Evolutionary conservation across 2,113 vertebrate genomes (phyloP).

Genomic region (Pristiophorus japonicus): DNA sequence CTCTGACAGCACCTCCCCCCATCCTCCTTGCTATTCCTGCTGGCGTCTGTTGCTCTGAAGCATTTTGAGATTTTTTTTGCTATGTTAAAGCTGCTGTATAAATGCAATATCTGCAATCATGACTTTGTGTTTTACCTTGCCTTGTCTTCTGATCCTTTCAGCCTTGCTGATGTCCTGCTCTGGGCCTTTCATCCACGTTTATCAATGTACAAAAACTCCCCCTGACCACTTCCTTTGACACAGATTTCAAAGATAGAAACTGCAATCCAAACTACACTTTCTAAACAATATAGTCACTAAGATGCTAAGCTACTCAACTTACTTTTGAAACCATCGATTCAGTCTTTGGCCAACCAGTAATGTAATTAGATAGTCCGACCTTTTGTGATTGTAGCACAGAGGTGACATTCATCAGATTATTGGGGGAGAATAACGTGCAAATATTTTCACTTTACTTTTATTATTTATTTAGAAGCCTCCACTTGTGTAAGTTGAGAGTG

Average conservation of each 20-base stretch:
- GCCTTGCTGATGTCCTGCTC: neutral
- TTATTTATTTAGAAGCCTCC: neutral
- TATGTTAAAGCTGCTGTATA: neutral
- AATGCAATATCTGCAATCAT: neutral
- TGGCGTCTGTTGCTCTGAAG: neutral
- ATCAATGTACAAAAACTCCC: neutral
- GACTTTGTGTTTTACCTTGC: neutral
- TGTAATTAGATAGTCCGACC: neutral
- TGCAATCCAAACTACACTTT: neutral
- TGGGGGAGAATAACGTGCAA: neutral
- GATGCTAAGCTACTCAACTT: neutral
- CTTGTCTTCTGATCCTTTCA: neutral
- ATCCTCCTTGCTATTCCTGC: neutral
- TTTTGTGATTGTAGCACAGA: neutral
- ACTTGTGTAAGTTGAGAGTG: neutral
- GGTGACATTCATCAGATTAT: neutral
- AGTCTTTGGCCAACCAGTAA: neutral
- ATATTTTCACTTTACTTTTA: neutral
- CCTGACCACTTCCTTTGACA: neutral
- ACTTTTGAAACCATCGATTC: neutral
- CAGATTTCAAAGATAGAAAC: neutral
- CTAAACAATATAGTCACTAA: constrained; percentile 1
- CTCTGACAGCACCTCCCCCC: neutral
- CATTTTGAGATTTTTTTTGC: neutral
- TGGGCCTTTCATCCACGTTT: neutral